A percentile compares a stretch with the other conserved stretches of the same genome.
phyloP scores from a whole-genome alignment of 2,113 vertebrate species.

The Trogon melanurus region DNA sequence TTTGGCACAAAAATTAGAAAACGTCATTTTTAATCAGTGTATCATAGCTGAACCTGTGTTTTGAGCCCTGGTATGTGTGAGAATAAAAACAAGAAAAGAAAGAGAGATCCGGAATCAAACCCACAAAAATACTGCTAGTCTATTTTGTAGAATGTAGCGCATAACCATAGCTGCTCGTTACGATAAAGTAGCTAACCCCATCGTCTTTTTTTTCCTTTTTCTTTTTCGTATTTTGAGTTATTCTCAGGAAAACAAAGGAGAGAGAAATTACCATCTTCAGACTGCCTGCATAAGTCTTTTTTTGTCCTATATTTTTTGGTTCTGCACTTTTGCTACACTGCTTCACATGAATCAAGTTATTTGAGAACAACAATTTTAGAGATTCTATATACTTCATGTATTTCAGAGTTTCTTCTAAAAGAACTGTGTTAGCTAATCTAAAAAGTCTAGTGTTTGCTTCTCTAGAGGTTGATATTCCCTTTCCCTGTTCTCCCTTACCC shows the following conservation, averaged over 20 bases:
- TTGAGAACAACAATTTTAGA: not conserved
- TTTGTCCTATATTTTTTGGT: not conserved
- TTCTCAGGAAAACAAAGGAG: not conserved
- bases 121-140: not conserved
- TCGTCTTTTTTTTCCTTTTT: no score
- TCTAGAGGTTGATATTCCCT: not conserved
- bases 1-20: not conserved
- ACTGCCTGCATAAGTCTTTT: not conserved
- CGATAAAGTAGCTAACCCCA: not conserved
- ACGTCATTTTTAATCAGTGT: not conserved
- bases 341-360: not conserved
- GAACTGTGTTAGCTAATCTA: not conserved
- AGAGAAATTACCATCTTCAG: not conserved
- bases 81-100: not conserved
- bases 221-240: not conserved
- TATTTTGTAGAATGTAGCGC: not conserved
- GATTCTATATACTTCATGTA: not conserved
- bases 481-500: not conserved
- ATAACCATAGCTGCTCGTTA: not conserved
- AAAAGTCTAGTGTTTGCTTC: not conserved
- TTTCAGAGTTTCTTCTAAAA: not conserved
- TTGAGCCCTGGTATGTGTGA: not conserved
- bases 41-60: not conserved
- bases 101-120: not conserved
- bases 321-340: not conserved